Conservation (phyloP, 2,113 vertebrate species). For the Entomyzon cyanotis region DNA sequence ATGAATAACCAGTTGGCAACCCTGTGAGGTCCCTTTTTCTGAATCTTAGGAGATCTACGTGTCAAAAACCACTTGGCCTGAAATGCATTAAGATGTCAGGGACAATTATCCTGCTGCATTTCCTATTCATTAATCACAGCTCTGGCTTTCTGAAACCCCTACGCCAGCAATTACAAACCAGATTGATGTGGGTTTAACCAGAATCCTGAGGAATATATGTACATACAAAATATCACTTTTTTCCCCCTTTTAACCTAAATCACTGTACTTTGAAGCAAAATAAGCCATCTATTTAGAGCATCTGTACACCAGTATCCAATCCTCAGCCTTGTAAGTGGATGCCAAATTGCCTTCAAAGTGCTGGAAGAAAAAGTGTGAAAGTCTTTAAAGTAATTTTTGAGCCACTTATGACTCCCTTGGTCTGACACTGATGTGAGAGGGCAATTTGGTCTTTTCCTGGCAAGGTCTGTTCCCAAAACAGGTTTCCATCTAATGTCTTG, state of each 20-base stretch:
- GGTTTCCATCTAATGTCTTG: not conserved
- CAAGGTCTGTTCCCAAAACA: not conserved
- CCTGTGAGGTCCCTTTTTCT: constrained; percentile 14
- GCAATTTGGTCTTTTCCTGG: constrained; percentile 19
- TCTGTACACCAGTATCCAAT: not conserved
- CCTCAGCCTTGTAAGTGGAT: not conserved
- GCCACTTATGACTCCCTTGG: not conserved
- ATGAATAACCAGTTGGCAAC: constrained; percentile 38
- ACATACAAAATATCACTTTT: not conserved
- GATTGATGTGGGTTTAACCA: not conserved
- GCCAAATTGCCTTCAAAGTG: constrained; percentile 26
- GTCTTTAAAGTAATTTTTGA: not conserved
- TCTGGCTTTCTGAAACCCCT: constrained; percentile 10
- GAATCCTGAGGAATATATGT: not conserved
- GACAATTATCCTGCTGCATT: constrained; percentile 12
- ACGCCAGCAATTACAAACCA: not conserved
- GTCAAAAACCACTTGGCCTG: not conserved
- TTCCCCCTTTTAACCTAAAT: not conserved
- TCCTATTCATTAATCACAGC: constrained; percentile 20
- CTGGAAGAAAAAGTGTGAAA: not conserved
- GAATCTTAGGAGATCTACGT: not conserved
- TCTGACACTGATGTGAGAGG: not conserved
- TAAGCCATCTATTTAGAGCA: constrained; percentile 45
- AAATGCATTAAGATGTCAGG: constrained; percentile 31
- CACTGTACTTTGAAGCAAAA: constrained; percentile 38